Conservation (phyloP, 2,113 vertebrate genomes). For the Camelus dromedarius region DNA sequence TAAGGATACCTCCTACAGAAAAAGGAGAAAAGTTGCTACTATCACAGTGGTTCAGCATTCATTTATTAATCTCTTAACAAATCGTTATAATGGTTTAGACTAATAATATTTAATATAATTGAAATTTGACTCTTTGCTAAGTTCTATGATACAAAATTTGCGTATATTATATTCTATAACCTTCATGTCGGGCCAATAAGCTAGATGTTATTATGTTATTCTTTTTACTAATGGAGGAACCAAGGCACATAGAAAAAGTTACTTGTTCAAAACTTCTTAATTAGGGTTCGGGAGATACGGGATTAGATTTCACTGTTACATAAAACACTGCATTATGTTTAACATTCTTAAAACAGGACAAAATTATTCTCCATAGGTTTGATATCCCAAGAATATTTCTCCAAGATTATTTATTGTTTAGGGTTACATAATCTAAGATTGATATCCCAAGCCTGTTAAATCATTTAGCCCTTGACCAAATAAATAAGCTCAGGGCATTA, state of each 20-base stretch:
- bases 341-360: background rate
- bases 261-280: background rate
- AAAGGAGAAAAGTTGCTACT: background rate
- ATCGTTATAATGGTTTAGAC: background rate
- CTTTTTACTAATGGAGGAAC: background rate
- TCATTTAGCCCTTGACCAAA: background rate
- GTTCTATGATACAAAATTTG: background rate
- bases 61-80: background rate
- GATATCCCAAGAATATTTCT: background rate
- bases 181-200: background rate
- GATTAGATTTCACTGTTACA: background rate
- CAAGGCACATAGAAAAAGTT: background rate
- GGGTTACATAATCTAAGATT: background rate
- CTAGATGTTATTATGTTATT: background rate
- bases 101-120: background rate
- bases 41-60: background rate
- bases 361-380: background rate
- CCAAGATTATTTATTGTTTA: background rate
- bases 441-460: background rate
- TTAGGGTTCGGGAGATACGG: background rate
- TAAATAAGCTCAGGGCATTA: background rate
- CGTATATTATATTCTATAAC: background rate
- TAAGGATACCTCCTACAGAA: background rate
- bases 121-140: background rate
- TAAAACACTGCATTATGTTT: background rate